Percentiles rank a stretch among this genome's conserved stretches.
Evolutionary conservation across 2,113 vertebrate genomes (phyloP).

Genomic region (Callocephalon fimbriatum): DNA sequence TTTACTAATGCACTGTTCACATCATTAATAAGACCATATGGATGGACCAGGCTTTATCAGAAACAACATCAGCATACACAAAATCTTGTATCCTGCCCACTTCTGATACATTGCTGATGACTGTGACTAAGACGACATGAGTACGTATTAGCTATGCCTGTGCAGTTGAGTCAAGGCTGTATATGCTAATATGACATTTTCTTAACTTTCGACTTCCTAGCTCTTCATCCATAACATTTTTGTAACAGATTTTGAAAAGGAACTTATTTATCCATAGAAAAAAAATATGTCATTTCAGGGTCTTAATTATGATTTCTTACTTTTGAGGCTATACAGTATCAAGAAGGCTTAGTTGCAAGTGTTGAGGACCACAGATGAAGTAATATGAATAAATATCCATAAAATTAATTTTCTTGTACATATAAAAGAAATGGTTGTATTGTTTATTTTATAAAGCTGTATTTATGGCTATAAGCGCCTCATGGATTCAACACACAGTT

Average conservation of each 20-base stretch:
- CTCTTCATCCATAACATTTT: neutral
- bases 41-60: neutral
- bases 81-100: neutral
- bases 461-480: neutral
- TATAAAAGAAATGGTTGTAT: neutral
- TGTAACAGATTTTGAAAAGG: neutral
- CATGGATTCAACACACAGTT: neutral
- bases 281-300: neutral
- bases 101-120: neutral
- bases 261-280: slow-evolving; percentile 1
- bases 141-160: neutral
- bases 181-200: slow-evolving; percentile 32
- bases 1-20: neutral
- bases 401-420: neutral
- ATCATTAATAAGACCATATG: neutral
- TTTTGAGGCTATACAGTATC: neutral
- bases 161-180: neutral
- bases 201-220: slow-evolving; percentile 26
- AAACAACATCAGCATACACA: neutral
- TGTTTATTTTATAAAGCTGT: neutral
- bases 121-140: neutral
- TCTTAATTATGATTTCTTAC: neutral
- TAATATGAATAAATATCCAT: neutral
- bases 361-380: neutral
- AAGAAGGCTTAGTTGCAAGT: neutral